phyloP scores from a whole-genome alignment of 2,113 vertebrate species.

The Hyla sarda region DNA sequence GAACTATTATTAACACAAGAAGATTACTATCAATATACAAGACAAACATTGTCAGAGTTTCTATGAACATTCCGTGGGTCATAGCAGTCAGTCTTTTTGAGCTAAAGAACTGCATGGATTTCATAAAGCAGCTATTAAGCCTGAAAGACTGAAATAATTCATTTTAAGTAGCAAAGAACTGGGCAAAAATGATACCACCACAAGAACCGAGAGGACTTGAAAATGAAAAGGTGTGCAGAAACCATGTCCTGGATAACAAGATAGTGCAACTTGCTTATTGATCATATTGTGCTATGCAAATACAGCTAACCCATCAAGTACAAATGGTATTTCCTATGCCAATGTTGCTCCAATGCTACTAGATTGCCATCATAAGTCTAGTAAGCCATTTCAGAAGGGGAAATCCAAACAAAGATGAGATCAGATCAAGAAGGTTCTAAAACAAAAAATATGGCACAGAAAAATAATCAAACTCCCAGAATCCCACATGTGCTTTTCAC shows the following conservation, averaged over 20 bases:
- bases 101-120: not conserved
- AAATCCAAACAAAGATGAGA: not conserved
- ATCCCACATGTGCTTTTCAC: conserved; percentile 54
- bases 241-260: not conserved
- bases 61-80: not conserved
- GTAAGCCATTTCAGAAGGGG: not conserved
- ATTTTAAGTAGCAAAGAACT: not conserved
- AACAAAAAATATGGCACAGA: conserved; percentile 40
- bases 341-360: not conserved
- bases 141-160: not conserved
- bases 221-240: not conserved
- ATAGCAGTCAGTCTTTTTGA: not conserved
- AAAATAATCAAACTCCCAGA: conserved; percentile 24
- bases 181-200: not conserved
- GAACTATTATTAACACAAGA: not conserved
- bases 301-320: conserved; percentile 1
- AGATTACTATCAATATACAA: not conserved
- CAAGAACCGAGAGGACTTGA: not conserved
- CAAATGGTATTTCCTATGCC: not conserved
- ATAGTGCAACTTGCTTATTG: conserved; percentile 44
- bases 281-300: conserved; percentile 45
- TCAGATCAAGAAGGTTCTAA: not conserved
- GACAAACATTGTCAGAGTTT: not conserved
- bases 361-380: no score
- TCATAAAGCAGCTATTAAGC: not conserved